These are phyloP conservation scores for Phocides pigmalion DNA, from an alignment of 1,140 invertebrate species.

Conservation along the genomic window DNA sequence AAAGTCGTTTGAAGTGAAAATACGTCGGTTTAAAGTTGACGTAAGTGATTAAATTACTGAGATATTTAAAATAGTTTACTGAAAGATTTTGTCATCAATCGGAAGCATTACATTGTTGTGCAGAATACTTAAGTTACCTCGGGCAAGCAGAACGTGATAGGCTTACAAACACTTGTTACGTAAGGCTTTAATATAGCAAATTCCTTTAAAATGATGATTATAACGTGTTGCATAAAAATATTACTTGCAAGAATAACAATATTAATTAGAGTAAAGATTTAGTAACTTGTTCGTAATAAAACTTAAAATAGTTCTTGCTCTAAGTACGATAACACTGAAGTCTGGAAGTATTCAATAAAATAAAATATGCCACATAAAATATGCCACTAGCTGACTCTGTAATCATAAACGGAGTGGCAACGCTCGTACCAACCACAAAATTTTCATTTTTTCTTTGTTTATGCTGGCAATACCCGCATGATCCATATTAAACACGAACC, in stretches of 20 bases:
- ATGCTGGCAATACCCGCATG: not conserved
- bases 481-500: not conserved
- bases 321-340: too few species aligned
- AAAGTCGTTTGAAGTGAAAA: too few species aligned
- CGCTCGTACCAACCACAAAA: not conserved
- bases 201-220: slow-evolving; percentile 55
- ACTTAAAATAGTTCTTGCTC: not conserved
- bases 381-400: not conserved
- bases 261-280: not conserved
- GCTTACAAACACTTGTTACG: slow-evolving; percentile 54
- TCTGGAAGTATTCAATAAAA: not conserved
- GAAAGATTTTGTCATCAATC: slow-evolving; percentile 39
- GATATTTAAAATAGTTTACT: slow-evolving; percentile 7
- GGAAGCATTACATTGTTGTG: slow-evolving; percentile 47
- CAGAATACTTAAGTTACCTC: slow-evolving; percentile 59
- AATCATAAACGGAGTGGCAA: not conserved
- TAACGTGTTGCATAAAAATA: slow-evolving; percentile 5
- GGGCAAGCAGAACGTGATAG: slow-evolving; percentile 55
- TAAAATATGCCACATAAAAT: slow-evolving; percentile 2
- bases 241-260: not conserved
- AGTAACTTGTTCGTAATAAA: not conserved
- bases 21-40: too few species aligned
- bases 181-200: slow-evolving; percentile 55
- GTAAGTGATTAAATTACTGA: not conserved
- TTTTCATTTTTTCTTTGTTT: not conserved